phyloP scores from a whole-genome alignment of 2,797 vertebrate species.

The Peromyscus aztecus region DNA sequence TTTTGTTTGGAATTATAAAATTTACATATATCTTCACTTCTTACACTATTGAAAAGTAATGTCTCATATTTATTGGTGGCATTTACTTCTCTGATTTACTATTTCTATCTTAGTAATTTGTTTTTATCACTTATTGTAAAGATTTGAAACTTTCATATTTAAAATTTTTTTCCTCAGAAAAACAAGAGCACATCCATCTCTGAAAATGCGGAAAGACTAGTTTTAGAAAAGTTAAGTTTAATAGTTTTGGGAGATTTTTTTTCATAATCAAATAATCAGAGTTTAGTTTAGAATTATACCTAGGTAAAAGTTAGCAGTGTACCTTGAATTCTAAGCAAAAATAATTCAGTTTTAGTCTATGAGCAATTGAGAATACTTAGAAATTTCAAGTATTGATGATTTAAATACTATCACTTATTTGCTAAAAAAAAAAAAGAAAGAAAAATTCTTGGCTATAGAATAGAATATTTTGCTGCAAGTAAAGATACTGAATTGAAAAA shows the following conservation, averaged over 20 bases:
- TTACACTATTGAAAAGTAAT: neutral
- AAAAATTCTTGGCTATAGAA: neutral
- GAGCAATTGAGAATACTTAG: neutral
- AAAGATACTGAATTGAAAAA: conserved; percentile 35
- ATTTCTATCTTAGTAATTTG: neutral
- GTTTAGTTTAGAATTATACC: conserved; percentile 12
- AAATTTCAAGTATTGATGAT: neutral
- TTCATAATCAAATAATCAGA: neutral
- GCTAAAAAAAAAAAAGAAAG: neutral
- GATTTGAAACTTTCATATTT: neutral
- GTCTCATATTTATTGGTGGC: neutral
- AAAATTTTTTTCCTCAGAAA: neutral
- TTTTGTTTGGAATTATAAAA: neutral
- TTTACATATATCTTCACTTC: neutral
- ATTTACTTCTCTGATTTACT: conserved; percentile 21
- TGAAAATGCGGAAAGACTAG: neutral
- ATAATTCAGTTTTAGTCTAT: neutral
- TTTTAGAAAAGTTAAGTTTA: neutral
- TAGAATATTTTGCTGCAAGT: conserved; percentile 25
- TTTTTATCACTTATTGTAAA: neutral
- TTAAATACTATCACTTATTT: neutral
- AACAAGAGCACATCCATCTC: neutral
- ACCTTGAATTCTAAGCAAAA: neutral
- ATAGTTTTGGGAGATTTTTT: neutral
- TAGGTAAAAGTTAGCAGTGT: neutral